Percentiles rank a stretch among this genome's conserved stretches.
Evolutionary conservation across 23 tunicate genomes (phyloP).

Genomic region (Ascidia mentula): DNA sequence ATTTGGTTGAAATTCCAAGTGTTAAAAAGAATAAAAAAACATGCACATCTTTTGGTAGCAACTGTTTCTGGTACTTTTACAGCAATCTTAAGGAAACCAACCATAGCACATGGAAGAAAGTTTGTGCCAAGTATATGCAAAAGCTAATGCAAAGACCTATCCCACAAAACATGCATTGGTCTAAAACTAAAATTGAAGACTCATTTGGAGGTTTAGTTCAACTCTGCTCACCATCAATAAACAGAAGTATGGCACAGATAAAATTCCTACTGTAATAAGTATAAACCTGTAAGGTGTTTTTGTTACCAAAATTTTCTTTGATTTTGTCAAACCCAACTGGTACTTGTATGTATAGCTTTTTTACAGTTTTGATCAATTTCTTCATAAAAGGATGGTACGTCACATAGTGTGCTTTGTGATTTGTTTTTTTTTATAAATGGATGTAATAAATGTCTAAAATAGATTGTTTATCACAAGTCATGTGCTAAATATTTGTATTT

Average conservation of each 20-base stretch:
- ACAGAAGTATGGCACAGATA: too few relatives aligned
- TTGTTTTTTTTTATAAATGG: too few relatives aligned
- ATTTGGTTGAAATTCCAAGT: slow-evolving; percentile 8
- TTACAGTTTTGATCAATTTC: too few relatives aligned
- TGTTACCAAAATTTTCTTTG: too few relatives aligned
- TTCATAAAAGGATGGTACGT: too few relatives aligned
- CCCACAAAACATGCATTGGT: background rate
- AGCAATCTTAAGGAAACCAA: background rate
- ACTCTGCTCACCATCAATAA: background rate
- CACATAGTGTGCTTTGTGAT: too few relatives aligned
- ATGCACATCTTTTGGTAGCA: background rate
- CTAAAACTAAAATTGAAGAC: background rate
- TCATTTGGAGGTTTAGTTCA: background rate
- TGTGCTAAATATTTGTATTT: background rate
- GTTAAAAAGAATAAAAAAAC: background rate
- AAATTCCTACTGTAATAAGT: too few relatives aligned
- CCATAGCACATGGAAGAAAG: background rate
- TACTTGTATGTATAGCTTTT: too few relatives aligned
- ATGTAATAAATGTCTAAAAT: too few relatives aligned
- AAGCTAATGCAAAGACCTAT: background rate
- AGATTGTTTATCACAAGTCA: too few relatives aligned
- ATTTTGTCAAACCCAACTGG: too few relatives aligned
- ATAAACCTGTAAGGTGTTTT: too few relatives aligned
- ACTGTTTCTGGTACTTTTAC: background rate
- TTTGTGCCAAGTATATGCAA: background rate